Evolutionary conservation across 2,888 invertebrate genomes (phyloP), one percentile per base, ranked within the genome.

Genomic region (Diarsia mendica): DNA sequence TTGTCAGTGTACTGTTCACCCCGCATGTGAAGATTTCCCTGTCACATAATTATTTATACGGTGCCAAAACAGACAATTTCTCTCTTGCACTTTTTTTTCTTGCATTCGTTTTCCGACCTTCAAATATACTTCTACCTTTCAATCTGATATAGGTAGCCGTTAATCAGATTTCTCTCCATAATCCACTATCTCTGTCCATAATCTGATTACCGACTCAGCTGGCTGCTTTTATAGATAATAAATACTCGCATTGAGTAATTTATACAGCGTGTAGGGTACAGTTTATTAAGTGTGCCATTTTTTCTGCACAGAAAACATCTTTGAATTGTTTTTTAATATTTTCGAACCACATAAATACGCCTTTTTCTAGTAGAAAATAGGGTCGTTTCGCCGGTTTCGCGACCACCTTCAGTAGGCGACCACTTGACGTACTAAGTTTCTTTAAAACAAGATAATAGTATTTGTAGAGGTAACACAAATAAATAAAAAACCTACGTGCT

Each of bases 121-220:
- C 39, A 44, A 28, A 10, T 53, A 68, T 49, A 39, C 28, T 55
- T 69, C 51, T 39, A 49, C 33, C 18, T 58, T 55, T 23, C n/a
- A 55, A 18, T 75, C 33, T 28, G 48, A 55, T 49, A 23, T 18
- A n/a, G n/a, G n/a, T n/a, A 44, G 39, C 48, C n/a, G 58, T 48
- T 80, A 72, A 80, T 80, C 60, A 77, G 77, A 80, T 80, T 68
- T 80, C 3, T 61, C 23, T 55, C 18, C 11, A 9, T 68, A 80
- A 80, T 63, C 69, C 79, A 39, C 20, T 28, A 67, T 77, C 65
- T 68, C 23, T 49, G 33, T 18, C 44, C 15, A 28, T 80, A 80
- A 80, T 77, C 80, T 77, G 49, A 71, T 80, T 80, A 80, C 61
- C 10, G 65, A 67, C 51, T 58, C 49, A 3, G 55, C 39, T 48